Conservation (phyloP, 2,888 invertebrate species). For the Oligia fasciuncula region DNA sequence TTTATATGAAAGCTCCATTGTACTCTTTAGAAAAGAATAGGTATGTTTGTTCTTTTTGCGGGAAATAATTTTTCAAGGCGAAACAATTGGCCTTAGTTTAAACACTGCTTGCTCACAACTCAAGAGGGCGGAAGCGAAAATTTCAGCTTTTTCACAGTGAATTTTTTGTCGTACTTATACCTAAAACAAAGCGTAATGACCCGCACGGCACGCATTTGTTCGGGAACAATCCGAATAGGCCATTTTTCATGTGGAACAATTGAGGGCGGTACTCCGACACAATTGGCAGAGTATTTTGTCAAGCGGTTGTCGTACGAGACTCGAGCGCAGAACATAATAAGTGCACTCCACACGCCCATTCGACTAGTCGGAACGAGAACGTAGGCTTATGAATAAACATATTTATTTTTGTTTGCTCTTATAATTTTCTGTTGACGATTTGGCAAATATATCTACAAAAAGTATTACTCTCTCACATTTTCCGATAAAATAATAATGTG, state of each 20-base stretch:
- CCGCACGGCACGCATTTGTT: slow-evolving; percentile 89
- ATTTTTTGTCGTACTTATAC: slow-evolving; percentile 88
- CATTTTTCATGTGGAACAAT: slow-evolving; percentile 90
- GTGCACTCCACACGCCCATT: slow-evolving; percentile 81
- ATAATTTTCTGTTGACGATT: slow-evolving; percentile 10
- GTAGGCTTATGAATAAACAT: slow-evolving; percentile 8
- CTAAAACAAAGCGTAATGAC: slow-evolving; percentile 90
- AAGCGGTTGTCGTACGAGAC: slow-evolving; percentile 87
- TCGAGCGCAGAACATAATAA: slow-evolving; percentile 81
- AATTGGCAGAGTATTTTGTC: slow-evolving; percentile 90
- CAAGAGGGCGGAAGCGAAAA: slow-evolving; percentile 84
- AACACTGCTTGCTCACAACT: slow-evolving; percentile 79
- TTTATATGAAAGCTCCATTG: slow-evolving; percentile 59
- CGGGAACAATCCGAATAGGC: slow-evolving; percentile 89
- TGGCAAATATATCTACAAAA: slow-evolving; percentile 2
- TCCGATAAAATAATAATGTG: not conserved
- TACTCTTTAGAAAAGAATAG: slow-evolving; percentile 68
- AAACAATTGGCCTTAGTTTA: slow-evolving; percentile 84
- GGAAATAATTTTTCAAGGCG: slow-evolving; percentile 76
- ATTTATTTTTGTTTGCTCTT: slow-evolving; percentile 21
- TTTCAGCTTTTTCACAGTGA: slow-evolving; percentile 82
- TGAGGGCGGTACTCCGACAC: slow-evolving; percentile 88
- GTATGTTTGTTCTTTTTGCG: slow-evolving; percentile 63
- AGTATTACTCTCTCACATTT: not conserved
- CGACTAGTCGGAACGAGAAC: slow-evolving; percentile 46